Percentiles rank a stretch among this genome's conserved stretches.
phyloP scores from a whole-genome alignment of 1,140 invertebrate genomes.

The Zaprionus lachaisei region DNA sequence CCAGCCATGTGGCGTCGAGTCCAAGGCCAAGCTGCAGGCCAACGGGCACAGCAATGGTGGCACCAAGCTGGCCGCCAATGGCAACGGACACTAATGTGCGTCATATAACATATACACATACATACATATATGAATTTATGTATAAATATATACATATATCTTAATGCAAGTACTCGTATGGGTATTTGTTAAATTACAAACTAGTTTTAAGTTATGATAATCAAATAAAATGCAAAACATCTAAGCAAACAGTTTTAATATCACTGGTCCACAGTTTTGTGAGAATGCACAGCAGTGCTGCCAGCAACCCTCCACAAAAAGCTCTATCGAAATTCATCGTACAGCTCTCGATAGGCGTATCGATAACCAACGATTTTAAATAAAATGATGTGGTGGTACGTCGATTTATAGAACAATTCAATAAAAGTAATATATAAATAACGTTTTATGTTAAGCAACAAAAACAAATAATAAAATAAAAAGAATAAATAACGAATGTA shows the following conservation, averaged over 20 bases:
- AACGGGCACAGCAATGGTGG: slow-evolving; percentile 71
- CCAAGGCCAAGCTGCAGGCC: slow-evolving; percentile 55
- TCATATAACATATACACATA: slow-evolving; percentile 35
- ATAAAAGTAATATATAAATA: too few species aligned
- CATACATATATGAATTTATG: slow-evolving; percentile 34
- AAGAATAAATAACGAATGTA: too few species aligned
- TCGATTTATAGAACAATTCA: too few species aligned
- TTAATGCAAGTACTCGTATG: slow-evolving; percentile 26
- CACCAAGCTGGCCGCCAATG: slow-evolving; percentile 61
- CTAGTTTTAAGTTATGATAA: slow-evolving; percentile 62
- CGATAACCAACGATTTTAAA: too few species aligned
- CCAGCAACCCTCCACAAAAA: too few species aligned
- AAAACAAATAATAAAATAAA: too few species aligned
- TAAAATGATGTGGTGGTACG: too few species aligned
- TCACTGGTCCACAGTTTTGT: neutral
- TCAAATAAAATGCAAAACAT: slow-evolving; percentile 51
- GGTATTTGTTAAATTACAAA: slow-evolving; percentile 60
- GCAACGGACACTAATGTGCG: slow-evolving; percentile 53
- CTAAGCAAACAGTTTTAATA: slow-evolving; percentile 4
- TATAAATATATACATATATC: slow-evolving; percentile 54
- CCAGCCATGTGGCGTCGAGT: slow-evolving; percentile 49
- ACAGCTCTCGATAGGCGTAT: too few species aligned
- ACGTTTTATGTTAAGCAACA: too few species aligned
- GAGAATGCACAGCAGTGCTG: too few species aligned
- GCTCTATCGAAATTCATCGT: too few species aligned